Evolutionary conservation across 2,797 vertebrate genomes (phyloP), one percentile per base, ranked within the genome.

Genomic region (Emys orbicularis): DNA sequence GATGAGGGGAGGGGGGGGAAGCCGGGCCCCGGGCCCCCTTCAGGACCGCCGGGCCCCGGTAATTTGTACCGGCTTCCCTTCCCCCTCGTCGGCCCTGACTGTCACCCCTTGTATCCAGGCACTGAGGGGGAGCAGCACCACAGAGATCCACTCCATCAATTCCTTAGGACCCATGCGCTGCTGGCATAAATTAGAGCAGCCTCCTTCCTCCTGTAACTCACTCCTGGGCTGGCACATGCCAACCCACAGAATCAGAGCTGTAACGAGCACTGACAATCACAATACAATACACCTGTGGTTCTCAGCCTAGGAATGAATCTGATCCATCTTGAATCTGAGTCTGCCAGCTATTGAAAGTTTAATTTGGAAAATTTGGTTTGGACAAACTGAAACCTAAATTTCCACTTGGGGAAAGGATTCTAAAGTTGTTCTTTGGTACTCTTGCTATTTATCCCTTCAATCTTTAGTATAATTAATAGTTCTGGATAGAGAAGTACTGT

Each of bases 401-500:
- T 31, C 86, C 79, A 94, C 52, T 89, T 61, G 93, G 65, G 8
- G 68, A 96, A 86, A 87, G 47, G 86, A 91, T 4, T 96, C 29
- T 86, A 84, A 94, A 82, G 6, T 29, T 31, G 3, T 50, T 84
- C 72, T 81, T 82, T 79, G 81, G 83, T 44, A 86, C 23, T 59
- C 19, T 86, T 44, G 21, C 10, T 92, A 37, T 90, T 56, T 31
- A 79, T 95, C 93, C 87, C 87, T 79, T 84, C 61, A 47, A 74
- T 91, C 59, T 77, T 68, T 61, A 65, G 49, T 27, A 44, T 79
- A 92, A 89, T 96, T 93, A 95, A 94, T 88, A 97, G 88, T 83
- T 83, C 76, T 41, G 79, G 95, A 90, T 31, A 53, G 6, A 91
- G 59, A 74, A 88, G 6, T 94, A 79, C 84, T 87, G 84, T 7